Evolutionary conservation across 2,888 invertebrate genomes (phyloP), one percentile per base, ranked within the genome.

Genomic region (Carcina quercana): DNA sequence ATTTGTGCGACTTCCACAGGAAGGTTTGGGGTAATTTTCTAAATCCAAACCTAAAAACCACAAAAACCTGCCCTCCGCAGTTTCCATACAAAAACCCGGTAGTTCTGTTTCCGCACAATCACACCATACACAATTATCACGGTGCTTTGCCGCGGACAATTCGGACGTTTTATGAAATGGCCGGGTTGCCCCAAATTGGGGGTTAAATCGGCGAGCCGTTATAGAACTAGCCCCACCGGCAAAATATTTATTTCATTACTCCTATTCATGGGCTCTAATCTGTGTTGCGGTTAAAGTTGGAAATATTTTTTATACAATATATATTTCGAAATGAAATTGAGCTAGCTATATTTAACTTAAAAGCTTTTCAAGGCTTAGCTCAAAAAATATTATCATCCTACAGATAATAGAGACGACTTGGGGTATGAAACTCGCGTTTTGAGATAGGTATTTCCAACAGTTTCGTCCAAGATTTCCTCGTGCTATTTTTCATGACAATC

Each of bases 181-280:
- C 72, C 54, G 61, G 62, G 61, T 53, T 52, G 55, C 59, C 49
- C 50, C 54, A 63, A 70, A 72, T 75, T 72, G 70, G 67, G 78
- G 78, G 75, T 67, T 71, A 64, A 71, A 49, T 59, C 76, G 67
- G 42, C 59, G 73, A 54, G 66, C 67, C 79, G 80, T 75, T 59
- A 61, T 59, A 59, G 67, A 69, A 69, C 72, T 69, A 73, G 74
- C 73, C 69, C 75, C 66, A 75, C 78, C 82, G 80, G 73, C 80
- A 70, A 82, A 83, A 83, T 82, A 76, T 83, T 83, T 83, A 82
- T 83, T 83, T 82, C 82, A 83, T 83, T 83, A 83, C 78, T 74
- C 70, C 79, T 73, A 82, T 83, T 83, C 82, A 82, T 79, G 57
- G 67, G 58, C 60, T 62, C 61, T 80, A 82, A 83, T 79, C 82